A percentile compares a stretch with the other conserved stretches of the same genome.
Conservation (phyloP, 2,797 vertebrate species). For the Oryzias dopingdopingensis region DNA sequence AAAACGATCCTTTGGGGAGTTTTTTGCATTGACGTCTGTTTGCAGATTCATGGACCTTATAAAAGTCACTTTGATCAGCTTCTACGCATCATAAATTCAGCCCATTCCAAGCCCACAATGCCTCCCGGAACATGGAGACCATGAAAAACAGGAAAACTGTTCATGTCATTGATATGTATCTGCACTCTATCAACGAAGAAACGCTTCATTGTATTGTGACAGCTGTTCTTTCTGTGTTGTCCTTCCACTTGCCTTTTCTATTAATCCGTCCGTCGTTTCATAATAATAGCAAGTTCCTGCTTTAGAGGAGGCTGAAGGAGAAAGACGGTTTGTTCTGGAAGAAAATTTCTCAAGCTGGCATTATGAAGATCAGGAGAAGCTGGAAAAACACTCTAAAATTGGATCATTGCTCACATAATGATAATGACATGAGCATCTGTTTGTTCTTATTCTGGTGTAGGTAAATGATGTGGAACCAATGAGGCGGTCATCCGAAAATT, state of each 20-base stretch:
- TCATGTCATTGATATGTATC: slow-evolving; percentile 23
- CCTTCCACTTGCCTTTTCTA: slow-evolving; percentile 48
- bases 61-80: slow-evolving; percentile 51
- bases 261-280: slow-evolving; percentile 43
- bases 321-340: slow-evolving; percentile 21
- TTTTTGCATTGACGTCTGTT: slow-evolving; percentile 46
- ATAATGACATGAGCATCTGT: slow-evolving; percentile 18
- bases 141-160: slow-evolving; percentile 33
- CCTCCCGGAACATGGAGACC: slow-evolving; percentile 17
- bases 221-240: slow-evolving; percentile 43
- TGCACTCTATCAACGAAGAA: slow-evolving; percentile 39
- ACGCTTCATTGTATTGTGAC: slow-evolving; percentile 44
- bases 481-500: slow-evolving; percentile 1
- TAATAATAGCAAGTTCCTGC: slow-evolving; percentile 44
- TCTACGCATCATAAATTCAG: slow-evolving; percentile 45
- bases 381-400: slow-evolving; percentile 24
- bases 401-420: slow-evolving; percentile 18
- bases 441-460: slow-evolving; percentile 22
- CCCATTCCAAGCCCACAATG: slow-evolving; percentile 28
- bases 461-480: slow-evolving; percentile 20
- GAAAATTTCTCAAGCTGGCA: slow-evolving; percentile 31
- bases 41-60: slow-evolving; percentile 52
- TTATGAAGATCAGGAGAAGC: slow-evolving; percentile 41
- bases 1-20: slow-evolving; percentile 23
- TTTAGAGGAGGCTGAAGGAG: slow-evolving; percentile 58